Percentiles rank a stretch among this genome's conserved stretches.
These are phyloP conservation scores for Morone chrysops DNA, from an alignment of 2,113 vertebrate genomes.

Conservation along the genomic window DNA sequence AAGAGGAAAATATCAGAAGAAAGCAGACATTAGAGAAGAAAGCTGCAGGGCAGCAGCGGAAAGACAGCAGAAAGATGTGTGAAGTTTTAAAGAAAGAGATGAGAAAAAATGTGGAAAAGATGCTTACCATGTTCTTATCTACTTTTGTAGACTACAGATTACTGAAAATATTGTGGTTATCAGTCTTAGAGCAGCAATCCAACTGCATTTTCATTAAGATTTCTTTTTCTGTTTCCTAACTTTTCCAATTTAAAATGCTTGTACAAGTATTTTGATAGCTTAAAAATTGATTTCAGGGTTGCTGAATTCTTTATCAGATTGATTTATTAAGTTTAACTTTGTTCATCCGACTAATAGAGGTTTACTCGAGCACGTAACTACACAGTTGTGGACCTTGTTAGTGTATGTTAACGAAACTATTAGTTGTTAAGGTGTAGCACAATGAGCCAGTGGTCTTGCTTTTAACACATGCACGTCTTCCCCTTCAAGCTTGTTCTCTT, in stretches of 20 bases:
- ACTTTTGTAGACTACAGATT: neutral
- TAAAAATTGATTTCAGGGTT: neutral
- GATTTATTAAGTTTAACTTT: neutral
- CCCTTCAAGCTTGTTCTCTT: conserved; percentile 10
- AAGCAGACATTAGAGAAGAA: conserved; percentile 8
- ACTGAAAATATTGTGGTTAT: neutral
- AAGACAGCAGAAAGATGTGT: neutral
- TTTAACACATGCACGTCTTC: conserved; percentile 10
- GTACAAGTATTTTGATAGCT: neutral
- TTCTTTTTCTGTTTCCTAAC: neutral
- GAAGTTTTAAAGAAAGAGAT: neutral
- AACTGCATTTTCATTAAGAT: neutral
- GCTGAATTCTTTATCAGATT: neutral
- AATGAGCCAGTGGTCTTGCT: conserved; percentile 2
- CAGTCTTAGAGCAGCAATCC: neutral
- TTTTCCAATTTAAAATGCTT: neutral
- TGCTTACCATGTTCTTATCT: neutral
- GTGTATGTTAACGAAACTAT: neutral
- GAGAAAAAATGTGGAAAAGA: no score
- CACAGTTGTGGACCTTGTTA: neutral
- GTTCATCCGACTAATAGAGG: neutral
- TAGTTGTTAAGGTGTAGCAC: neutral
- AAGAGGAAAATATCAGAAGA: neutral
- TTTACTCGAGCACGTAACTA: neutral
- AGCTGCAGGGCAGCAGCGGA: neutral